A percentile compares a stretch with the other conserved stretches of the same genome.
phyloP scores from a whole-genome alignment of 2,113 vertebrate species.

The Psilopsiagon aymara region DNA sequence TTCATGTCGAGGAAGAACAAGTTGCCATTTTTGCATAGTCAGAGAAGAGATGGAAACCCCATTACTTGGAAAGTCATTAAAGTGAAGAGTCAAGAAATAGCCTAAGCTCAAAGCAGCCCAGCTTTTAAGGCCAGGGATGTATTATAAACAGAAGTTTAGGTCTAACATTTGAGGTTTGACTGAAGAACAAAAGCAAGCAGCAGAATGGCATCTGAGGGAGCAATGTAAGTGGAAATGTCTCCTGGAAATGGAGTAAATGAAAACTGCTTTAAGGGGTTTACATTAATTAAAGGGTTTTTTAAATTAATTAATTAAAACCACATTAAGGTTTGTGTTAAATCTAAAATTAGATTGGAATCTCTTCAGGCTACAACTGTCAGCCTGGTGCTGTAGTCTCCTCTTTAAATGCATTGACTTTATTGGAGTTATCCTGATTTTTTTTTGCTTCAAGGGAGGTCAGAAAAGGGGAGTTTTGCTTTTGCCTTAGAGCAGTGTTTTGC shows the following conservation, averaged over 20 bases:
- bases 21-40: background rate
- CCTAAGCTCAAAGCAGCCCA: background rate
- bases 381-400: background rate
- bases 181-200: background rate
- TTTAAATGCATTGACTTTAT: slow-evolving; percentile 34
- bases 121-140: background rate
- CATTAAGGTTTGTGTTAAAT: slow-evolving; percentile 13
- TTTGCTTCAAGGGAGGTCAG: slow-evolving; percentile 20
- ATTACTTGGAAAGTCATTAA: background rate
- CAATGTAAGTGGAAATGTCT: background rate
- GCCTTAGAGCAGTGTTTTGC: background rate
- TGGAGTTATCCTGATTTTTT: background rate
- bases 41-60: background rate
- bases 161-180: background rate
- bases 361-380: slow-evolving; percentile 37
- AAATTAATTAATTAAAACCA: slow-evolving; percentile 17
- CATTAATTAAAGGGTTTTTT: slow-evolving; percentile 14
- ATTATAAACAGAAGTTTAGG: background rate
- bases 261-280: background rate
- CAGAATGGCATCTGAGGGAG: background rate
- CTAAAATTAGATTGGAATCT: slow-evolving; percentile 38
- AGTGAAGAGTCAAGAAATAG: background rate
- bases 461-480: background rate
- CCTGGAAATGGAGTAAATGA: background rate
- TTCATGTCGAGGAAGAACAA: background rate